A percentile compares a stretch with the other conserved stretches of the same genome.
Evolutionary conservation across 2,113 vertebrate genomes (phyloP).

Genomic region (Peromyscus californicus): DNA sequence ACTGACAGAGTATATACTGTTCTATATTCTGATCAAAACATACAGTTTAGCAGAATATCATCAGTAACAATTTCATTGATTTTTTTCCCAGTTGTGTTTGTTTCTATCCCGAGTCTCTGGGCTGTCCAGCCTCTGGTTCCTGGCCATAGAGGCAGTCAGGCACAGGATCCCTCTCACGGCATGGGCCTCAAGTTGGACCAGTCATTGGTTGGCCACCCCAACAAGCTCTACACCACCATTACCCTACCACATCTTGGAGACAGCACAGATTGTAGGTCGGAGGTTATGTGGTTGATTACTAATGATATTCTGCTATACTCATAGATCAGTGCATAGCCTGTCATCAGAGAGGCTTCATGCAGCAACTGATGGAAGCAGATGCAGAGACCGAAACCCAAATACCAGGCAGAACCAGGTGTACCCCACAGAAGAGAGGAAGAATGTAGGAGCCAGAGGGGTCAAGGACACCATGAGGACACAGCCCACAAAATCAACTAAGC

Average conservation of each 20-base stretch:
- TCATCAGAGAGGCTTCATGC: not conserved
- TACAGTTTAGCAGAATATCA: not conserved
- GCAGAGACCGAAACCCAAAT: not conserved
- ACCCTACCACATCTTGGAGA: not conserved
- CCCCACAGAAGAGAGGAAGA: not conserved
- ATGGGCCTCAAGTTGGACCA: not conserved
- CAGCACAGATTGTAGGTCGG: not conserved
- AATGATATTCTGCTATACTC: not conserved
- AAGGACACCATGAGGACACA: not conserved
- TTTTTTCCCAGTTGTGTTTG: not conserved
- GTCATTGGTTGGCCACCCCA: not conserved
- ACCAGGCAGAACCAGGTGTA: not conserved
- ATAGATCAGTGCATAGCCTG: not conserved
- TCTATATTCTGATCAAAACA: not conserved
- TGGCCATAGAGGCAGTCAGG: not conserved
- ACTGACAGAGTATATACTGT: not conserved
- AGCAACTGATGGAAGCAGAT: not conserved
- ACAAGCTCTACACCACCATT: not conserved
- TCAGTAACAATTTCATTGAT: not conserved
- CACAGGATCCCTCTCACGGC: not conserved
- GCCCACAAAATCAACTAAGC: not conserved
- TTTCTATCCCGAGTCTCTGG: not conserved
- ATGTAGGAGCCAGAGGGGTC: not conserved
- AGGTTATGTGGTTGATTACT: not conserved
- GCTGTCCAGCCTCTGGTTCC: not conserved